phyloP scores from a whole-genome alignment of 2,888 invertebrate genomes.

The Lordiphosa andalusiaca region DNA sequence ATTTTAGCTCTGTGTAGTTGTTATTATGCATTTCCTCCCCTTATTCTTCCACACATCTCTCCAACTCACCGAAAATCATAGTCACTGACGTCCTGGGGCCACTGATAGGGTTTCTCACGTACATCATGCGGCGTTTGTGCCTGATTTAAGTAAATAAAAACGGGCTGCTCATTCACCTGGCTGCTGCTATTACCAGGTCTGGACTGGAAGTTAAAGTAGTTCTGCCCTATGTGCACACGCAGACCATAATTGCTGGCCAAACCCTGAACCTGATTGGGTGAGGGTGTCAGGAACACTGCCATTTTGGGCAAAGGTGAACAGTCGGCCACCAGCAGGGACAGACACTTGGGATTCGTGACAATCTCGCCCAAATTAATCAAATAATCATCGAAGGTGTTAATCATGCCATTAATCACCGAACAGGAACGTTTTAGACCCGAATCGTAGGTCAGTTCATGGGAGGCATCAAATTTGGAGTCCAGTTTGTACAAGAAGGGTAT shows the following conservation, averaged over 20 bases:
- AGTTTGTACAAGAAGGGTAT: slow-evolving; percentile 79
- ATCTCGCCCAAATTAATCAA: slow-evolving; percentile 73
- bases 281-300: slow-evolving; percentile 78
- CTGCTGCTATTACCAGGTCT: slow-evolving; percentile 48
- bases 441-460: slow-evolving; percentile 77
- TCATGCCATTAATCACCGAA: slow-evolving; percentile 78
- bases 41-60: too few species aligned
- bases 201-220: slow-evolving; percentile 74
- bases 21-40: too few species aligned
- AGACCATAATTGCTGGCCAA: slow-evolving; percentile 72
- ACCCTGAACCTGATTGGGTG: slow-evolving; percentile 30
- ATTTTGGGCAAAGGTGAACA: slow-evolving; percentile 78
- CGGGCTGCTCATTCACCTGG: slow-evolving; percentile 58
- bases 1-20: too few species aligned
- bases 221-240: slow-evolving; percentile 78
- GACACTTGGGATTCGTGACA: slow-evolving; percentile 63
- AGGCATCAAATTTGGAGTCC: slow-evolving; percentile 79
- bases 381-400: slow-evolving; percentile 79
- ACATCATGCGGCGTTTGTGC: slow-evolving; percentile 69
- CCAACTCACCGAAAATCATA: slow-evolving; percentile 79
- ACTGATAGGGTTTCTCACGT: slow-evolving; percentile 76
- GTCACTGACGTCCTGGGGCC: slow-evolving; percentile 76
- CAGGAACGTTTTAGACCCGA: slow-evolving; percentile 79
- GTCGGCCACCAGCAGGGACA: slow-evolving; percentile 78
- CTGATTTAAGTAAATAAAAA: slow-evolving; percentile 76